phyloP scores from a whole-genome alignment of 30 jellyfish, hydroid and myxozoan genomes.

The Turritopsis rubra region DNA sequence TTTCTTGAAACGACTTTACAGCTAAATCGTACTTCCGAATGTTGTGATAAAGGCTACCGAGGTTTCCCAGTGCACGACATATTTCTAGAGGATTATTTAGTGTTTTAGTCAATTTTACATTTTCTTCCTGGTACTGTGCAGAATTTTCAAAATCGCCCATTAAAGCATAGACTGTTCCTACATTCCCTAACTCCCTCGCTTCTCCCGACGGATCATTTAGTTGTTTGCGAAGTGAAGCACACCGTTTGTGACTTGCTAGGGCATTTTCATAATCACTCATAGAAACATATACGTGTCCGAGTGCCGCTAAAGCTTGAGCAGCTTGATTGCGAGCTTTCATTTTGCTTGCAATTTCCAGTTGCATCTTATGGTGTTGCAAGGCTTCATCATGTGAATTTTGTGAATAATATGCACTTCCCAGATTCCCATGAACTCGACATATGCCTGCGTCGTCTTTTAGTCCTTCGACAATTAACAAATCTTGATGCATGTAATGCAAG shows the following conservation, averaged over 20 bases:
- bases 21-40: slow-evolving; percentile 60
- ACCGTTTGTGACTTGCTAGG: slow-evolving; percentile 75
- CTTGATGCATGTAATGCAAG: slow-evolving; percentile 88
- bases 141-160: slow-evolving; percentile 87
- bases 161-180: slow-evolving; percentile 74
- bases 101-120: slow-evolving; percentile 51
- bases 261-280: slow-evolving; percentile 66
- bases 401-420: slow-evolving; percentile 79
- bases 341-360: slow-evolving; percentile 53
- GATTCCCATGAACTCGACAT: slow-evolving; percentile 94
- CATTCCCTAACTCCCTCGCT: slow-evolving; percentile 79
- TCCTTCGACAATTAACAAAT: slow-evolving; percentile 63
- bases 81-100: slow-evolving; percentile 33
- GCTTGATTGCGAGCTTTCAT: slow-evolving; percentile 38
- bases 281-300: slow-evolving; percentile 90
- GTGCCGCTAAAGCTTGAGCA: slow-evolving; percentile 78
- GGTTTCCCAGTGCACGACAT: slow-evolving; percentile 45
- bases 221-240: slow-evolving; percentile 63
- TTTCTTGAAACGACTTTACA: slow-evolving; percentile 48
- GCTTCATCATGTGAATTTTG: slow-evolving; percentile 74
- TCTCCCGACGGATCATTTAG: slow-evolving; percentile 54
- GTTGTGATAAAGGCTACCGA: slow-evolving; percentile 71
- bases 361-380: slow-evolving; percentile 61
- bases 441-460: slow-evolving; percentile 58
- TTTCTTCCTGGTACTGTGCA: slow-evolving; percentile 52